Conservation (phyloP, 30 jellyfish, hydroid and myxozoan species). For the Cassiopea andromeda region DNA sequence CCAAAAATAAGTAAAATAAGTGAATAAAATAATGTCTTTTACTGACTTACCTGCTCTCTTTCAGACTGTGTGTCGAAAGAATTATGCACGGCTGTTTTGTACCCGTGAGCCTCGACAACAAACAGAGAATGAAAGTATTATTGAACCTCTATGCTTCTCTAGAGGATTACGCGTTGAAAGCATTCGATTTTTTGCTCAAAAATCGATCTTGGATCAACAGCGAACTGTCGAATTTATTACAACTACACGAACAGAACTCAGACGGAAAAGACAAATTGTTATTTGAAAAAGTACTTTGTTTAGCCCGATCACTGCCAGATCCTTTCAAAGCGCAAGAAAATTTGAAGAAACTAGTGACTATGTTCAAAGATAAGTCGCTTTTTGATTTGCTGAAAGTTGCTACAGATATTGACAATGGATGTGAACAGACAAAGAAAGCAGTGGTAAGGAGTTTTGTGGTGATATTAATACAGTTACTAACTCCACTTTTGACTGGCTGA, state of each 20-base stretch:
- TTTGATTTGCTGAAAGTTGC: conserved; percentile 47
- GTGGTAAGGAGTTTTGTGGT: conserved; percentile 31
- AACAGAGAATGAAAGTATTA: conserved; percentile 80
- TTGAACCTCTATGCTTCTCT: conserved; percentile 67
- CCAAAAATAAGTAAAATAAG: too few species aligned
- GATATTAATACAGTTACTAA: neutral
- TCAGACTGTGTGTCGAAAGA: conserved; percentile 87
- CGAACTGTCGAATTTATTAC: conserved; percentile 42
- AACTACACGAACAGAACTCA: conserved; percentile 33
- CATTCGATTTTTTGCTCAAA: conserved; percentile 51
- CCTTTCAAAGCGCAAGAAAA: conserved; percentile 93
- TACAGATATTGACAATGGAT: conserved; percentile 69
- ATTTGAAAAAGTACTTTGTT: conserved; percentile 14
- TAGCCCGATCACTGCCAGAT: conserved; percentile 83
- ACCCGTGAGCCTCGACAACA: conserved; percentile 83
- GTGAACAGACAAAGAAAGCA: conserved; percentile 75
- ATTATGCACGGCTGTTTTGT: conserved; percentile 93
- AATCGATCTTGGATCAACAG: conserved; percentile 57
- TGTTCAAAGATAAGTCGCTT: conserved; percentile 67
- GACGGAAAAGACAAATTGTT: conserved; percentile 39
- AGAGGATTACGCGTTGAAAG: conserved; percentile 76
- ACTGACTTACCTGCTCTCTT: neutral
- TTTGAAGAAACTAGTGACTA: conserved; percentile 70
- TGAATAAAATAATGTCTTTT: neutral
- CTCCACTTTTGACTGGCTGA: neutral